Evolutionary conservation across 1,140 invertebrate species (phyloP).

Genomic region (Ganaspis sp.): DNA sequence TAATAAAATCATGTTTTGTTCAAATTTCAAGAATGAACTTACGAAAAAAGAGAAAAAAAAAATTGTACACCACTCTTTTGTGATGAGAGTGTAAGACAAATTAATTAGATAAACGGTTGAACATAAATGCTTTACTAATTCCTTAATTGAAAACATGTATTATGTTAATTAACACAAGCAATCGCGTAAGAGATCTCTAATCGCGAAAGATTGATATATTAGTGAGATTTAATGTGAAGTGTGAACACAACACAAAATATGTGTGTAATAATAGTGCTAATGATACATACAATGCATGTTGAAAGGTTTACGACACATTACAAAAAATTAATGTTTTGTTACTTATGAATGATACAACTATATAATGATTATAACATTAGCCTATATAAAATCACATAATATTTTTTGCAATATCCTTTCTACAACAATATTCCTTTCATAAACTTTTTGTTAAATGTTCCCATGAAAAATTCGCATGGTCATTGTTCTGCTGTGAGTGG

Average conservation of each 20-base stretch:
- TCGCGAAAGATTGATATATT: constrained; percentile 16
- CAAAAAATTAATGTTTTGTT: not conserved
- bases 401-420: not conserved
- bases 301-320: not conserved
- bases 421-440: not conserved
- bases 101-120: not conserved
- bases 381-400: not conserved
- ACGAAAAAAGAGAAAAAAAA: too few species aligned
- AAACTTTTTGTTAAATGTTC: not conserved
- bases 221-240: constrained; percentile 6
- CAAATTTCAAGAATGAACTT: too few species aligned
- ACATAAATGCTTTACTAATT: constrained; percentile 16
- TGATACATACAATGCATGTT: not conserved
- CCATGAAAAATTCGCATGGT: constrained; percentile 17
- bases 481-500: not conserved
- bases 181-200: not conserved
- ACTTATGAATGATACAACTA: not conserved
- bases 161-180: not conserved
- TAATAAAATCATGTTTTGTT: too few species aligned
- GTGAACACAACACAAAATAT: not conserved
- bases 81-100: not conserved
- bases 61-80: not conserved
- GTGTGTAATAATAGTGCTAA: constrained; percentile 6
- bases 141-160: constrained; percentile 6
- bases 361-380: not conserved